Conservation (phyloP, 2,113 vertebrate species). For the Periophthalmodon schlosseri region DNA sequence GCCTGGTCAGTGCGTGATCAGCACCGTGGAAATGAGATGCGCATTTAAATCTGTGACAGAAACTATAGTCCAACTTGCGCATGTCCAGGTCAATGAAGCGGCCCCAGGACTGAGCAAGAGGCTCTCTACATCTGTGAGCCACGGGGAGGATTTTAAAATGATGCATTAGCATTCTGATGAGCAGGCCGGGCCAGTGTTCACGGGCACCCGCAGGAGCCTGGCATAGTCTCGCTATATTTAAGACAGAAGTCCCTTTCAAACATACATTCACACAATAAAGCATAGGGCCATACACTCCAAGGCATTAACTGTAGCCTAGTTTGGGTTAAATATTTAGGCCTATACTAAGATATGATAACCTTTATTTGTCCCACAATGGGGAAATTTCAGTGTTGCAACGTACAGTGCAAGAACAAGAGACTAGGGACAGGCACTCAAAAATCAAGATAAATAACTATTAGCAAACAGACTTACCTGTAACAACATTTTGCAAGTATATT, state of each 20-base stretch:
- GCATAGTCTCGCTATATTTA: neutral
- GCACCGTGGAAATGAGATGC: slow-evolving; percentile 96
- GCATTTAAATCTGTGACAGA: slow-evolving; percentile 91
- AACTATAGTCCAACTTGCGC: slow-evolving; percentile 78
- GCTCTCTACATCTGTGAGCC: slow-evolving; percentile 96
- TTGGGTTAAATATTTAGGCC: neutral
- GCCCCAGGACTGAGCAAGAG: slow-evolving; percentile 86
- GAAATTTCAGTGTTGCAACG: too few species aligned
- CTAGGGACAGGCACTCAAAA: too few species aligned
- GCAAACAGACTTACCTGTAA: too few species aligned
- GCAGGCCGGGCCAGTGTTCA: slow-evolving; percentile 28
- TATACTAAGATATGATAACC: neutral
- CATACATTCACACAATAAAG: neutral
- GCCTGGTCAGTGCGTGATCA: slow-evolving; percentile 72
- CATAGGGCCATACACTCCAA: neutral
- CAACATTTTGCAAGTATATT: too few species aligned
- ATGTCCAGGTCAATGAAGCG: slow-evolving; percentile 95
- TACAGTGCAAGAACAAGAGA: too few species aligned
- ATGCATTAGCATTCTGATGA: slow-evolving; percentile 99
- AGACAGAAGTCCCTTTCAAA: neutral
- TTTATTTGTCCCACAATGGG: too few species aligned
- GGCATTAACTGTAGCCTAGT: too few species aligned
- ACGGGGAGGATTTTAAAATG: slow-evolving; percentile 92
- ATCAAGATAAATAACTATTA: too few species aligned
- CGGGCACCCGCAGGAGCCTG: neutral